A percentile compares a stretch with the other conserved stretches of the same genome.
These are phyloP conservation scores for Hexactinellida sp. DNA, from an alignment of 37 sponge, comb jelly and placozoan genomes.

Conservation along the genomic window DNA sequence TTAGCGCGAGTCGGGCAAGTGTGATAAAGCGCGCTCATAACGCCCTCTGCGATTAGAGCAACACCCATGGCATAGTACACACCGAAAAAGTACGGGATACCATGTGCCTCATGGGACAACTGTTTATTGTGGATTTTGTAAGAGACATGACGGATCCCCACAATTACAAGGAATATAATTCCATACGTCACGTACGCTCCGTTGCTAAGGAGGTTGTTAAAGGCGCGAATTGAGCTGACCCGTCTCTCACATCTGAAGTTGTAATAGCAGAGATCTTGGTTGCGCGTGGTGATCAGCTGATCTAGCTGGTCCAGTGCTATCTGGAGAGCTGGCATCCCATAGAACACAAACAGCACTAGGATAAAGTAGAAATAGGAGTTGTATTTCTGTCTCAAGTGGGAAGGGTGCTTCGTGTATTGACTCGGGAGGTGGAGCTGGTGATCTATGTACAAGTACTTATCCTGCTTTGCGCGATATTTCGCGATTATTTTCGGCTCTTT, in stretches of 20 bases:
- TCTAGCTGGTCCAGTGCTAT: background rate
- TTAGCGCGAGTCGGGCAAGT: constrained; percentile 61
- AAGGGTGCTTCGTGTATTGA: background rate
- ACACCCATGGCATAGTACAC: background rate
- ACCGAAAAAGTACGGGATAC: background rate
- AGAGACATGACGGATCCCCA: background rate
- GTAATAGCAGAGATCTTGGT: constrained; percentile 79
- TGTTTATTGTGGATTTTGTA: background rate
- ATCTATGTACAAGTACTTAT: background rate
- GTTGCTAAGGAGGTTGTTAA: constrained; percentile 67
- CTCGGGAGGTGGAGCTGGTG: background rate
- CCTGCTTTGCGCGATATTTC: background rate
- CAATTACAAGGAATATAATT: constrained; percentile 29
- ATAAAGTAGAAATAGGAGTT: background rate
- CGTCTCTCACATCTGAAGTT: constrained; percentile 69
- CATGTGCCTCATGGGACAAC: background rate
- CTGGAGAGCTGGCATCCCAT: background rate
- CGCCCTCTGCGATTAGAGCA: constrained; percentile 38
- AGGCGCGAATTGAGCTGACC: constrained; percentile 27
- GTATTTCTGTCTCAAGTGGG: background rate
- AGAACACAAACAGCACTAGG: background rate
- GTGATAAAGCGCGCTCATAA: constrained; percentile 72
- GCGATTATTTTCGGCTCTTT: background rate
- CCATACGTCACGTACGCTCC: constrained; percentile 61
- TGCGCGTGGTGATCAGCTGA: constrained; percentile 45